Evolutionary conservation across 2,113 vertebrate genomes (phyloP), one percentile per base, ranked within the genome.

Genomic region (Eidolon helvum): DNA sequence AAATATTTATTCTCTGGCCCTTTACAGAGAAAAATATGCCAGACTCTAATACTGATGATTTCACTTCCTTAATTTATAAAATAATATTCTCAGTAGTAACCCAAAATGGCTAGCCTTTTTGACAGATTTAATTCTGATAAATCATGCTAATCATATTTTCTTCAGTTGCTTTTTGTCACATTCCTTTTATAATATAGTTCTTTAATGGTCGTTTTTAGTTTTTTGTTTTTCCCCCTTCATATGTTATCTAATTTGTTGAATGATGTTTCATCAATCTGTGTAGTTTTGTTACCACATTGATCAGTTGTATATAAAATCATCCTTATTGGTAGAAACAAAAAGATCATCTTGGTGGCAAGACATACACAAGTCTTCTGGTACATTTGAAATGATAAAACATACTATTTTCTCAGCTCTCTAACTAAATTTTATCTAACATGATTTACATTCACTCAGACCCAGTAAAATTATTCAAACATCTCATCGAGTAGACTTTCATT

Each of bases 301-400:
- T 97, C 95, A 94, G 16, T 86, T 97, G 30, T 97, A 65, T 87
- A 93, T 96, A 90, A 97, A 97, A 89, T 96, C 78, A 91, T 97
- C 95, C 93, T 98, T 93, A 90, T 93, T 97, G 89, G 43, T 98
- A 84, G 97, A 98, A 98, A 71, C 96, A 98, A 97, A 98, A 98
- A 86, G 79, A 96, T 98, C 97, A 98, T 97, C 97, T 97, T 98
- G 98, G 97, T 97, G 90, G 63, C 93, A 97, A 98, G 94, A 98
- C 98, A 92, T 92, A 96, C 97, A 66, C 83, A 90, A 95, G 96
- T 90, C 59, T 77, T 71, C 77, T 93, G 63, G 72, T 97, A 79
- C 55, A 95, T 82, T 72, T 5, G 94, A 93, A 84, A 93, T 65
- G 45, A 97, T 79, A 18, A 87, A 96, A 96, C 75, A 68, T 95